Evolutionary conservation across 2,888 invertebrate species (phyloP).

Genomic region (Orchesellides sinensis): DNA sequence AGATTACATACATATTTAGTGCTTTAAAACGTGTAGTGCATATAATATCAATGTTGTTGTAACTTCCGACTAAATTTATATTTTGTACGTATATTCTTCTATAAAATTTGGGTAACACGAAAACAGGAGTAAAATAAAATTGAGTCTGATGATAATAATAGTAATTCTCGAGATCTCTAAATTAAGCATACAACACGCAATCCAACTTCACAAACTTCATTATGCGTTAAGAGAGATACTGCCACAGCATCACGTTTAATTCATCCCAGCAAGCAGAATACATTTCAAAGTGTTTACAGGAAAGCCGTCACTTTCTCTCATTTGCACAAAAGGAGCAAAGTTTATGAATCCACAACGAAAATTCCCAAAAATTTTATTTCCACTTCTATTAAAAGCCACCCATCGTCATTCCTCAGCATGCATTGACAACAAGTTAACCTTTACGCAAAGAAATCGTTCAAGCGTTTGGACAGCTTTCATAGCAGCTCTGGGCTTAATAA

Average conservation of each 20-base stretch:
- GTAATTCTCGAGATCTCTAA: too few species aligned
- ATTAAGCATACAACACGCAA: not conserved
- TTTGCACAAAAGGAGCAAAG: not conserved
- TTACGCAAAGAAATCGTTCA: constrained; percentile 15
- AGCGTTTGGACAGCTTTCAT: constrained; percentile 36
- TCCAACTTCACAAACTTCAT: constrained; percentile 32
- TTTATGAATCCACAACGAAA: constrained; percentile 25
- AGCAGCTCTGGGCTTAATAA: constrained; percentile 34
- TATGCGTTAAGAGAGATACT: constrained; percentile 21
- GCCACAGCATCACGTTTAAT: constrained; percentile 43
- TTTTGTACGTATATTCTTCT: constrained; percentile 28
- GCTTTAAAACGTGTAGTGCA: not conserved
- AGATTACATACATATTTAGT: too few species aligned
- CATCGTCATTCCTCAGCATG: not conserved
- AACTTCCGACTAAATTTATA: constrained; percentile 17
- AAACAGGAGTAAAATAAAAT: constrained; percentile 15
- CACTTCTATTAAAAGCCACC: constrained; percentile 31
- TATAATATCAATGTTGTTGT: not conserved
- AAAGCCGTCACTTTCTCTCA: too few species aligned
- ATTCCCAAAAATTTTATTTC: constrained; percentile 38
- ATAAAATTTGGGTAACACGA: not conserved
- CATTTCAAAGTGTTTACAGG: too few species aligned
- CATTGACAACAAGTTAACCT: constrained; percentile 15
- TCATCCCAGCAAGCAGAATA: too few species aligned
- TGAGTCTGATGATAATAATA: too few species aligned